Base-by-base conservation (phyloP, 2,888 invertebrate species). In the Himalopsyche anomala region DNA sequence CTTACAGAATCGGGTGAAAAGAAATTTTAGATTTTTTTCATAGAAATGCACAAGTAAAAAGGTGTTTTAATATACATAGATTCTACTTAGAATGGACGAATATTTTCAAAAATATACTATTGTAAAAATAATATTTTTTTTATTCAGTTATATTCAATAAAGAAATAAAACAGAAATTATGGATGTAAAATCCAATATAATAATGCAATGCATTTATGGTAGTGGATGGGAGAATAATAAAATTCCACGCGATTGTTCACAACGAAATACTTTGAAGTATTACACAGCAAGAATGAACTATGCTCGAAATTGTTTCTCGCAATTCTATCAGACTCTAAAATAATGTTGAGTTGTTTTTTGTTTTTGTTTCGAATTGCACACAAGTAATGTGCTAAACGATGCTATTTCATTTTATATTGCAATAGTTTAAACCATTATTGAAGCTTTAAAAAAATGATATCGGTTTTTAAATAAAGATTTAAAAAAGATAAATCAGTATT, bases 221-320 rank as follows among this genome's bases (percentile, higher is more conserved):
- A 0, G 19, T 17, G 56, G 17, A n/a, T 56, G 5, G 2, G 19
- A 56, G 8, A n/a, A n/a, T 6, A 56, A 56, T 19, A 19, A 56
- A n/a, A 62, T 9, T 5, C 19, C 11, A 19, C 15, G 12, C 11
- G 2, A 38, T 80, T 42, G 38, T 36, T 38, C n/a, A 12, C 15
- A 38, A 42, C 8, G 28, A 42, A 17, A 6, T 17, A n/a, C 80
- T 80, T 12, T n/a, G 36, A 80, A 81, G 81, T 28, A 81, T 81
- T 81, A 81, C 45, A 51, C 12, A 9, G 81, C 45, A 45, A 15
- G 51, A 81, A 81, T 81, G 40, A 51, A 45, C n/a, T n/a, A 81
- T 19, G 81, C 81, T 9, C 51, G 12, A 8, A 17, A 19, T 45
- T 8, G 51, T 81, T 81, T 51, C 81, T 51, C 28, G 19, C 51